phyloP scores from a whole-genome alignment of 2,888 invertebrate genomes.

The Eristalis tenax region DNA sequence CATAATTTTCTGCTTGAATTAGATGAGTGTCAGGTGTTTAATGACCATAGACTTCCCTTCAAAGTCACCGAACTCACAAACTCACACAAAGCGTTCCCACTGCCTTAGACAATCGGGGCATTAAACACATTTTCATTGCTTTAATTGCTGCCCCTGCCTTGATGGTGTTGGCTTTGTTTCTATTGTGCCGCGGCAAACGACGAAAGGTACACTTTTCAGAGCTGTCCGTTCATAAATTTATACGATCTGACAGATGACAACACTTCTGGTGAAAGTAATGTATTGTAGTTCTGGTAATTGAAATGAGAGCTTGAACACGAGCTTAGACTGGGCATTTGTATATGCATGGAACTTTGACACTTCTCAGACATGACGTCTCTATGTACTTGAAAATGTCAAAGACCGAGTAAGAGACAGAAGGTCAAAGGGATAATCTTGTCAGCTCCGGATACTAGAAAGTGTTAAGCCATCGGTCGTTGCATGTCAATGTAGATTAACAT shows the following conservation, averaged over 20 bases:
- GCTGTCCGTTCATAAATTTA: background rate
- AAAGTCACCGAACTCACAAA: constrained; percentile 42
- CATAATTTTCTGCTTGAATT: background rate
- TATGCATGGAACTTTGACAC: too few relatives aligned
- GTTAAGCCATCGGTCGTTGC: background rate
- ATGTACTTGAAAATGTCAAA: too few relatives aligned
- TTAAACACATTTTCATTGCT: constrained; percentile 17
- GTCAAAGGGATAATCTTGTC: background rate
- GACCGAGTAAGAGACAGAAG: too few relatives aligned
- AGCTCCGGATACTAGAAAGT: background rate
- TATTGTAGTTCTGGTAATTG: background rate
- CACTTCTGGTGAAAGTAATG: background rate
- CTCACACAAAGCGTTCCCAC: constrained; percentile 12
- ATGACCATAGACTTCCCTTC: background rate
- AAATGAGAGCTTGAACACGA: background rate
- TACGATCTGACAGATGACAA: background rate
- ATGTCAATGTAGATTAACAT: background rate
- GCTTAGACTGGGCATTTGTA: background rate
- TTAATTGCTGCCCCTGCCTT: constrained; percentile 15
- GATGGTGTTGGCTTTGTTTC: constrained; percentile 4
- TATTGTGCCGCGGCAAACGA: constrained; percentile 1
- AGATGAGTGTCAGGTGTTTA: background rate
- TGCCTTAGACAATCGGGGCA: background rate
- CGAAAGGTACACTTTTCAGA: background rate
- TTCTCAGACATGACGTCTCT: too few relatives aligned